Evolutionary conservation across 2,113 vertebrate genomes (phyloP).

Genomic region (Glaucomys volans): DNA sequence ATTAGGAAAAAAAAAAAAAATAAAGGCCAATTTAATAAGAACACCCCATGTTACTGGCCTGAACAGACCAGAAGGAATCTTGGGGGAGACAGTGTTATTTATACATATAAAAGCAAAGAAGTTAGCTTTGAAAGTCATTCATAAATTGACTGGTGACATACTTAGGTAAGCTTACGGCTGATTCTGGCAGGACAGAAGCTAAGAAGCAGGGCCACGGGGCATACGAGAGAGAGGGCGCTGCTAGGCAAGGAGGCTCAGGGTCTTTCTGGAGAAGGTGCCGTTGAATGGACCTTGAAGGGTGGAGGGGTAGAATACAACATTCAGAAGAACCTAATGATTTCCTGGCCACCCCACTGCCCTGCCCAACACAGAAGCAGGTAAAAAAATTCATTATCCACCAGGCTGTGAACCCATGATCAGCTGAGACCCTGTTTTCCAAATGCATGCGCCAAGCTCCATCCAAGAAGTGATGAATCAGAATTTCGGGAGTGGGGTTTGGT

Average conservation of each 20-base stretch:
- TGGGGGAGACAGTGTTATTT: background rate
- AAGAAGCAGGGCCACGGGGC: accelerated
- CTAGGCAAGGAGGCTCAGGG: accelerated
- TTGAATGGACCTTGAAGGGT: background rate
- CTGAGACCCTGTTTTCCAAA: background rate
- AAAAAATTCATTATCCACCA: background rate
- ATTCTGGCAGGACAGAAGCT: background rate
- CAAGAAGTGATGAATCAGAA: background rate
- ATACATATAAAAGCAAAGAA: background rate
- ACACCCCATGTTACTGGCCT: constrained; percentile 23
- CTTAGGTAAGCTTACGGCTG: background rate
- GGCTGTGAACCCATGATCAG: accelerated
- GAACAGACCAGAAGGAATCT: constrained; percentile 15
- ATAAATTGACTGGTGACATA: background rate
- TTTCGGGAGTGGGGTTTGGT: background rate
- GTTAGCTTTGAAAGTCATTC: background rate
- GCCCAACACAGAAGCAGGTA: background rate
- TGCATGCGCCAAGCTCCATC: accelerated
- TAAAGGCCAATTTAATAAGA: constrained; percentile 51
- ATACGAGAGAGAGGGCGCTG: background rate
- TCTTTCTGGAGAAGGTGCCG: background rate
- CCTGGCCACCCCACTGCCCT: background rate
- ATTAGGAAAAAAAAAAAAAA: constrained; percentile 14
- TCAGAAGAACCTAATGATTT: accelerated
- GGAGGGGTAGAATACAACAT: accelerated